Evolutionary conservation across 2,888 invertebrate species (phyloP), one percentile per base, ranked within the genome.

Genomic region (Chaetogeoica ovagalla): DNA sequence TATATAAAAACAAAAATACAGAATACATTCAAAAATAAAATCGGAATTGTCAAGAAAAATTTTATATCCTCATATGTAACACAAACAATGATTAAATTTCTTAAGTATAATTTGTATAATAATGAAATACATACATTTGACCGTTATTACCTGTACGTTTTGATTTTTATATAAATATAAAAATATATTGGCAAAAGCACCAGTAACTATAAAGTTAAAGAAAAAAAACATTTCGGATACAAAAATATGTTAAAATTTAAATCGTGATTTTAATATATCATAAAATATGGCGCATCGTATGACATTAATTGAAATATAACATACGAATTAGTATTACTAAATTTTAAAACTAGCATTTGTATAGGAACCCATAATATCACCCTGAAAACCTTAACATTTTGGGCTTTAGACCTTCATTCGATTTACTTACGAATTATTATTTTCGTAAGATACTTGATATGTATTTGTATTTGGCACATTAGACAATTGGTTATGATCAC

Each of bases 331-430:
- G 57, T 48, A 75, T 59, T 43, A 66, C 39, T 65, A 59, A 77
- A 69, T 17, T 60, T 21, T 70, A 52, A 48, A 69, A 52, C 69
- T 77, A 77, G 48, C 68, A 52, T 62, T 63, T 79, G 57, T 79
- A n/a, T n/a, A 79, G 79, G 79, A 79, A 79, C 79, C 79, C 79
- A 71, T 79, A 79, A 71, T 79, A 57, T 57, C 79, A 79, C 79
- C 79, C 79, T 79, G 79, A 79, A 79, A 79, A 79, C 70, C 70
- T 71, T 17, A 55, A 71, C 55, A 63, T 70, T 71, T 63, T 79
- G 63, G 79, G 79, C 37, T 79, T 70, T 62, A 43, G 19, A 79
- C 79, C 63, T 71, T 52, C 43, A 55, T 23, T 17, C 9, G 13
- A 71, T 70, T 60, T 63, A 71, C 15, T 79, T 79, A 71, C 15